These are phyloP conservation scores for Scarus forsteni DNA, from an alignment of 2,797 vertebrate species.

Conservation along the genomic window DNA sequence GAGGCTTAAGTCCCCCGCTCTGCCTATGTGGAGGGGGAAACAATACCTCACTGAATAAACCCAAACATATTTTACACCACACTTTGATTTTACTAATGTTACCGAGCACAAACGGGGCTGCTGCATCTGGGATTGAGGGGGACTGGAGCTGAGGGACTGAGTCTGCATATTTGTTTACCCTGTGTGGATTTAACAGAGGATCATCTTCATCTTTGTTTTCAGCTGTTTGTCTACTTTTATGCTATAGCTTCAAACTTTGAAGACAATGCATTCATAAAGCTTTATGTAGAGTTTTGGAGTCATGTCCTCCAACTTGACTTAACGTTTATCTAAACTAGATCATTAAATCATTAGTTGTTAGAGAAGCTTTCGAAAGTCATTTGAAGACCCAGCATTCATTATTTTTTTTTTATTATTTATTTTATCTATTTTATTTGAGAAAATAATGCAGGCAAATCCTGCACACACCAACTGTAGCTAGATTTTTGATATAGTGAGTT, in stretches of 20 bases:
- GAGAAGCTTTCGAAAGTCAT: too few species aligned
- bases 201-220: conserved; percentile 33
- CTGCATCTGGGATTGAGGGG: conserved; percentile 29
- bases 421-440: too few species aligned
- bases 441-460: too few species aligned
- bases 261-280: too few species aligned
- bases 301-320: conserved; percentile 13
- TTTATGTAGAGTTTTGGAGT: background rate
- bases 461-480: too few species aligned
- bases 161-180: conserved; percentile 40
- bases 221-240: background rate
- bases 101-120: conserved; percentile 41
- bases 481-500: too few species aligned
- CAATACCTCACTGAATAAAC: conserved; percentile 73
- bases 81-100: conserved; percentile 63
- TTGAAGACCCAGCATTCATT: too few species aligned
- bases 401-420: too few species aligned
- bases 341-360: too few species aligned
- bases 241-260: too few species aligned
- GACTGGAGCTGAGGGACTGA: conserved; percentile 50
- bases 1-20: conserved; percentile 60
- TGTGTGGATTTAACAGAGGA: conserved; percentile 32
- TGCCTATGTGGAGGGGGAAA: conserved; percentile 61
- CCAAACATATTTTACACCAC: conserved; percentile 64
- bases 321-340: background rate